Evolutionary conservation across 2,888 invertebrate genomes (phyloP), one percentile per base, ranked within the genome.

Genomic region (Chrysodeixis includens): DNA sequence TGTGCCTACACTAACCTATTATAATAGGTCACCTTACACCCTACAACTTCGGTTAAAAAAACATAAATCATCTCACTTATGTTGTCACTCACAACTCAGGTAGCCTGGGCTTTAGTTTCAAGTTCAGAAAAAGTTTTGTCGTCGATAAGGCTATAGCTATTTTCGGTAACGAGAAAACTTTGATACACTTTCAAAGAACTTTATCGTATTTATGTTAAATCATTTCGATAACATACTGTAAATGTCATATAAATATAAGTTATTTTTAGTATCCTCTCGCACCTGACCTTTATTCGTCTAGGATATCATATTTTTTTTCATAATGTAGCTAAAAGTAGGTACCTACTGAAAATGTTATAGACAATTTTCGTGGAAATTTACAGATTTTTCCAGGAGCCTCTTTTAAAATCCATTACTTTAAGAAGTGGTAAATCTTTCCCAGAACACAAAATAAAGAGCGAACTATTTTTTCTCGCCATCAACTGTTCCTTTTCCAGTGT

Each of bases 21-120:
- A n/a, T n/a, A n/a, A 30, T 46, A 53, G 22, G 30, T 49, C 44
- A 67, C 18, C 46, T 9, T 20, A 16, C 10, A 12, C 18, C 35
- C 51, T 60, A 60, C 59, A 18, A 60, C 57, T 74, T 70, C n/a
- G 10, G n/a, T 49, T 40, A 30, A 63, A 51, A 40, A 46, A 44
- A 12, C 49, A 51, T 61, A 52, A 52, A 61, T 60, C 30, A 71
- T 56, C 53, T 26, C 9, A 18, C 1, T 46, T 46, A 16, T 6
- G 46, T 18, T 16, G 18, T 9, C 46, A 18, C 14, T 40, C 40
- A n/a, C 32, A 12, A 12, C n/a, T n/a, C 12, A 35, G 12, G 12
- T 35, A 40, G n/a, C 2, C 6, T 26, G 14, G 14, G 40, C 14
- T 40, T 40, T n/a, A n/a, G n/a, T 5, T 26, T 26, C 26, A 26